Evolutionary conservation across 2,797 vertebrate genomes (phyloP).

Genomic region (Coreius guichenoti): DNA sequence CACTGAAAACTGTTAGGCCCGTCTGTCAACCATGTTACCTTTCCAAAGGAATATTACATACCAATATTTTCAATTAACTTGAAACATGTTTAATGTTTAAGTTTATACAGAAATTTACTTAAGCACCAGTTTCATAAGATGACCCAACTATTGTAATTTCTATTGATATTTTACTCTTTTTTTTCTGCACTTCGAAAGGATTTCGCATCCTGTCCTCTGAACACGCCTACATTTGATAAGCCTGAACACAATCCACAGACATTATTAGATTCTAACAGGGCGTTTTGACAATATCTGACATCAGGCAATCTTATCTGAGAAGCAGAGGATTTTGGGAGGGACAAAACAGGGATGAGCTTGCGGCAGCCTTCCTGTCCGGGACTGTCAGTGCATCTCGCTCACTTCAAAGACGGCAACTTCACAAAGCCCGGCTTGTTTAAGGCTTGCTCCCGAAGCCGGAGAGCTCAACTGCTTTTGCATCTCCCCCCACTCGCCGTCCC

Average conservation of each 20-base stretch:
- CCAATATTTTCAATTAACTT: not conserved
- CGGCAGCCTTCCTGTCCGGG: conserved; percentile 30
- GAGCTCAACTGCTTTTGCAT: conserved; percentile 55
- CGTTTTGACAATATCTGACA: conserved; percentile 39
- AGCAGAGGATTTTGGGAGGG: conserved; percentile 45
- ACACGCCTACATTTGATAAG: conserved; percentile 5
- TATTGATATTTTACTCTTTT: not conserved
- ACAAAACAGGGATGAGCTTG: conserved; percentile 41
- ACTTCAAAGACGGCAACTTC: conserved; percentile 62
- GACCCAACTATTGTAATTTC: not conserved
- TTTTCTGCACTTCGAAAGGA: not conserved
- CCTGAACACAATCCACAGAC: conserved; percentile 29
- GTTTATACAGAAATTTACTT: not conserved
- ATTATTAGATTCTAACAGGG: conserved; percentile 4
- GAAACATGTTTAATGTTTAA: not conserved
- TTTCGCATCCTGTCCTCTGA: conserved; percentile 5
- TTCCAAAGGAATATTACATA: not conserved
- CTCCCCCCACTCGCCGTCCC: conserved; percentile 38
- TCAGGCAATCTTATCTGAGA: conserved; percentile 45
- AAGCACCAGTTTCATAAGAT: not conserved
- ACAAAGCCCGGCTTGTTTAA: conserved; percentile 66
- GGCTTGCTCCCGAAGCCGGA: conserved; percentile 50
- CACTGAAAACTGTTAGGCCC: not conserved
- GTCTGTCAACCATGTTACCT: not conserved
- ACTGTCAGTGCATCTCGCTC: conserved; percentile 47